These are phyloP conservation scores for Acanthosepion esculentum DNA, from an alignment of 2,888 invertebrate genomes.

Conservation along the genomic window DNA sequence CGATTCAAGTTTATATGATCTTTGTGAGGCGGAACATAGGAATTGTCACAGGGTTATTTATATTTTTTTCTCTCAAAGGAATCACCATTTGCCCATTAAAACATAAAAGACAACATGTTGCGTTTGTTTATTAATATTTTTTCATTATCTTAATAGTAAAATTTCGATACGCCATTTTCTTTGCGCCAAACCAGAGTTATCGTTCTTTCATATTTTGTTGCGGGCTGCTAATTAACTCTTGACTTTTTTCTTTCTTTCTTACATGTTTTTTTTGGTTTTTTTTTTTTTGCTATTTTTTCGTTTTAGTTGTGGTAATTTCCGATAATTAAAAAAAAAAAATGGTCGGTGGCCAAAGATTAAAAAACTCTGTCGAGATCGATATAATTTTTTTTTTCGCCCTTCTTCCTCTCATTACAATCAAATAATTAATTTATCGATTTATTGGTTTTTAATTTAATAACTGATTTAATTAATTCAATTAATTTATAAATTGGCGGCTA, in stretches of 20 bases:
- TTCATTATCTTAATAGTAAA: not conserved
- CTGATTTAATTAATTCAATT: constrained; percentile 22
- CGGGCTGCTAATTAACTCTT: not conserved
- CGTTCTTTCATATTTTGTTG: not conserved
- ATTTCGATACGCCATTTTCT: not conserved
- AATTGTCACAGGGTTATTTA: not conserved
- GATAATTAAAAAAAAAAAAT: constrained; percentile 12
- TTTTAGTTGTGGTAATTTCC: constrained; percentile 33
- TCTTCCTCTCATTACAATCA: not conserved
- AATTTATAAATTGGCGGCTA: not conserved
- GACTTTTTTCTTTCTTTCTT: not conserved
- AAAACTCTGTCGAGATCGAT: not conserved
- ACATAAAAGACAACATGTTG: not conserved
- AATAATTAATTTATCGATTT: constrained; percentile 13
- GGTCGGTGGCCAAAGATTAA: not conserved
- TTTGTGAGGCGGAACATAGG: not conserved
- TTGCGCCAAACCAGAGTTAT: not conserved
- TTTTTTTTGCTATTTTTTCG: too few relatives aligned
- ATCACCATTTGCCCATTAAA: not conserved
- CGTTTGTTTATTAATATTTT: not conserved
- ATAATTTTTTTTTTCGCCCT: not conserved
- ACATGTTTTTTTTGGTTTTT: too few relatives aligned
- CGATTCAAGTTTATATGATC: not conserved
- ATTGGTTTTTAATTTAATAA: constrained; percentile 9
- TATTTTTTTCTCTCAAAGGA: not conserved